Percentiles rank a stretch among this genome's conserved stretches.
Evolutionary conservation across 2,888 invertebrate genomes (phyloP).

Genomic region (Gryllus longicercus): DNA sequence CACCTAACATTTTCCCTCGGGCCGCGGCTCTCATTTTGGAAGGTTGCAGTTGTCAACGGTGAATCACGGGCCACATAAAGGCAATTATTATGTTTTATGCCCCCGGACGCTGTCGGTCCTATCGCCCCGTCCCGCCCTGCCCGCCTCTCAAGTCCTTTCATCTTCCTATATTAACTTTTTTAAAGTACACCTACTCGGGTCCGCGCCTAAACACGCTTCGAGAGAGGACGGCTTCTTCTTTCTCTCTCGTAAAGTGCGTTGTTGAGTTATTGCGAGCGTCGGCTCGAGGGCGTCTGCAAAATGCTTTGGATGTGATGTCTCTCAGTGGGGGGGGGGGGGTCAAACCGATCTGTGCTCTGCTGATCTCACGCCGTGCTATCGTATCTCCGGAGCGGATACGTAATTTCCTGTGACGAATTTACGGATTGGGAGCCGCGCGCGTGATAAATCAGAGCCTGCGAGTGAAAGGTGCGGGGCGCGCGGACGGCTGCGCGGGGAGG

Average conservation of each 20-base stretch:
- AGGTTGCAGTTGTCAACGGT: constrained; percentile 8
- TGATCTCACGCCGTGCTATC: not conserved
- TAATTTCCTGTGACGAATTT: not conserved
- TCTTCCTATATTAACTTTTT: constrained; percentile 1
- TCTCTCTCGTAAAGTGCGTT: not conserved
- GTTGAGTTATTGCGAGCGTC: not conserved
- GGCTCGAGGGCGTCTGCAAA: not conserved
- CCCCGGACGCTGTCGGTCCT: not conserved
- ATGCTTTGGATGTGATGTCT: too few relatives aligned
- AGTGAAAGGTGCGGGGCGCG: too few relatives aligned
- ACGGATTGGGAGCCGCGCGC: not conserved
- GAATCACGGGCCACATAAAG: not conserved
- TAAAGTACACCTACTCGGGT: not conserved
- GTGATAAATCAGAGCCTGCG: too few relatives aligned
- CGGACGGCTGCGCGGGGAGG: too few relatives aligned
- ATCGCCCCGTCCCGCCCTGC: not conserved
- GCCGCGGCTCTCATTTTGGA: not conserved
- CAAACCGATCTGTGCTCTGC: not conserved
- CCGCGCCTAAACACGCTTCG: not conserved
- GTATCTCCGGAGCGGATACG: not conserved
- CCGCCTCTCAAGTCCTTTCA: not conserved
- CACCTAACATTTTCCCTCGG: constrained; percentile 8
- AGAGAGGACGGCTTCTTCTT: not conserved
- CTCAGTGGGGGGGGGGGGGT: not conserved
- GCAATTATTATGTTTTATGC: constrained; percentile 9